Percentiles rank a stretch among this genome's conserved stretches.
phyloP scores from a whole-genome alignment of 2,888 invertebrate species.

The Malachius bipustulatus region DNA sequence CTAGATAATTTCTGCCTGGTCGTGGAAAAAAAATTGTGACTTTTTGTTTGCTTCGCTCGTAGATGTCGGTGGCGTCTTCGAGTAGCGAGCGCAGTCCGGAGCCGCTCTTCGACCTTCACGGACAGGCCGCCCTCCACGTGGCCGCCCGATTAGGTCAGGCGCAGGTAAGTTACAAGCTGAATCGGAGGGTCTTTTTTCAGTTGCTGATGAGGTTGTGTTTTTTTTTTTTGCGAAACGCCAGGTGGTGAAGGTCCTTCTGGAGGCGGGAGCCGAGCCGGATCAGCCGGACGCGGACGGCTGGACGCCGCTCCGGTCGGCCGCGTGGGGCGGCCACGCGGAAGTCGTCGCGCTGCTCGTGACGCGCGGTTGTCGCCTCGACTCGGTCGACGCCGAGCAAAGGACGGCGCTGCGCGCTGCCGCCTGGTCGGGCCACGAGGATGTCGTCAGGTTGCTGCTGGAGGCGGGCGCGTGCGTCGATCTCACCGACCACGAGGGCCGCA shows the following conservation, averaged over 20 bases:
- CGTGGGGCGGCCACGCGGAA: slow-evolving; percentile 92
- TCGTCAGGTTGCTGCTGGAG: slow-evolving; percentile 60
- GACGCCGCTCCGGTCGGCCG: slow-evolving; percentile 84
- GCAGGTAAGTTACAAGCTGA: too few relatives aligned
- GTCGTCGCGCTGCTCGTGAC: slow-evolving; percentile 69
- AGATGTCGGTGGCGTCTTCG: slow-evolving; percentile 35
- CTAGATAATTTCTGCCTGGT: too few relatives aligned
- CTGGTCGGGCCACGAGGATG: slow-evolving; percentile 88
- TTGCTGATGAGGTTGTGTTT: background rate
- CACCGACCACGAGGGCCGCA: slow-evolving; percentile 79
- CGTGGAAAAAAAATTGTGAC: too few relatives aligned
- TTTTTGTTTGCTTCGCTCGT: slow-evolving; percentile 10
- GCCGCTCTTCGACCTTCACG: slow-evolving; percentile 47
- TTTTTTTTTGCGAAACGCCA: slow-evolving; percentile 14
- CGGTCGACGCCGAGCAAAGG: slow-evolving; percentile 76
- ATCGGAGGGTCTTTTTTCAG: slow-evolving; percentile 8
- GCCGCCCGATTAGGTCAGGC: slow-evolving; percentile 70
- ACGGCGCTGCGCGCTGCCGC: slow-evolving; percentile 84
- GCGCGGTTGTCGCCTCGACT: slow-evolving; percentile 72
- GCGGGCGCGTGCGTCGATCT: slow-evolving; percentile 70
- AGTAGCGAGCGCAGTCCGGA: slow-evolving; percentile 36
- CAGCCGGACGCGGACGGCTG: slow-evolving; percentile 77
- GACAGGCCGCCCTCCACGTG: slow-evolving; percentile 77
- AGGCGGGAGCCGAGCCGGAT: slow-evolving; percentile 57
- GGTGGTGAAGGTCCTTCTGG: slow-evolving; percentile 41